Evolutionary conservation across 2,888 invertebrate genomes (phyloP).

Genomic region (Perizoma flavofasciatum): DNA sequence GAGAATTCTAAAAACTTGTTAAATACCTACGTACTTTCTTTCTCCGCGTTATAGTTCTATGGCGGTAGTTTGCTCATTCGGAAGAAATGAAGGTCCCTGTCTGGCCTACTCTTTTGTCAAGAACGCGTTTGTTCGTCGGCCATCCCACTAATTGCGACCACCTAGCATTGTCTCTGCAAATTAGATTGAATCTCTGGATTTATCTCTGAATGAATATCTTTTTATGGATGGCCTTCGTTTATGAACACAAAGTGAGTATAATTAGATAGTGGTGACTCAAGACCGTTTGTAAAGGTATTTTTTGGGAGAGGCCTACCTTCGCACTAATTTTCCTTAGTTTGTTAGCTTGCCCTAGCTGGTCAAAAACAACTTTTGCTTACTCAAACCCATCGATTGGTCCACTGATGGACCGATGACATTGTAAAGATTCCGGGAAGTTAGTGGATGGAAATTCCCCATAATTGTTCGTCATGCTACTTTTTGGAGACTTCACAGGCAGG

Average conservation of each 20-base stretch:
- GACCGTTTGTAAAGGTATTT: too few relatives aligned
- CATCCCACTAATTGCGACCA: slow-evolving; percentile 82
- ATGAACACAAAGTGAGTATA: slow-evolving; percentile 11
- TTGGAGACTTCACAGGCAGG: too few relatives aligned
- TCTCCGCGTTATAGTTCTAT: slow-evolving; percentile 15
- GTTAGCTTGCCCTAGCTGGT: too few relatives aligned
- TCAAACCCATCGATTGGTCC: too few relatives aligned
- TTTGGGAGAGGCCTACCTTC: too few relatives aligned
- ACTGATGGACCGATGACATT: too few relatives aligned
- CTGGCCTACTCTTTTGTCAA: slow-evolving; percentile 74
- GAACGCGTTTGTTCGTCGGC: slow-evolving; percentile 79
- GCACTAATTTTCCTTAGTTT: too few relatives aligned
- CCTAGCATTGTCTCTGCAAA: slow-evolving; percentile 75
- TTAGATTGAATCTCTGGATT: slow-evolving; percentile 71
- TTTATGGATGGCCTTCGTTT: slow-evolving; percentile 28
- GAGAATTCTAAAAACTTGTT: too few relatives aligned
- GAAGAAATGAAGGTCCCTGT: slow-evolving; percentile 79
- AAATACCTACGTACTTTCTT: not conserved
- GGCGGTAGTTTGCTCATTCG: slow-evolving; percentile 82
- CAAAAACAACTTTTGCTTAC: too few relatives aligned
- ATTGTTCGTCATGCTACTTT: too few relatives aligned
- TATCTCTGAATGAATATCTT: slow-evolving; percentile 56
- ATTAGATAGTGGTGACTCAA: not conserved
- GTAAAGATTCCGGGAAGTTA: too few relatives aligned
- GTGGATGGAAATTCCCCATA: too few relatives aligned